Percentiles rank a stretch among this genome's conserved stretches.
Conservation (phyloP, 2,888 invertebrate species). For the Netelia melanura region DNA sequence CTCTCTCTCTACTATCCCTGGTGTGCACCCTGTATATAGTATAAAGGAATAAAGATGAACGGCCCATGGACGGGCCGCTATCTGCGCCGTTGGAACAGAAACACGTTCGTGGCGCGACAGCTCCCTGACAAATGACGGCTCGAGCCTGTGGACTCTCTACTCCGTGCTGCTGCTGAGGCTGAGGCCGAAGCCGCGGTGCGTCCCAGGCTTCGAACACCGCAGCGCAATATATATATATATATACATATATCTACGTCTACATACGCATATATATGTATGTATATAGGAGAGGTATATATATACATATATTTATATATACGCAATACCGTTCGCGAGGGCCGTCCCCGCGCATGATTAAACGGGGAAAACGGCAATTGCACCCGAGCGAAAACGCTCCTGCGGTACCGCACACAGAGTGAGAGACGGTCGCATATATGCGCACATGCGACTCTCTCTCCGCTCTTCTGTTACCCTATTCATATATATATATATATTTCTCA, state of each 20-base stretch:
- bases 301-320: constrained; percentile 10
- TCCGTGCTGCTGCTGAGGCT: constrained; percentile 34
- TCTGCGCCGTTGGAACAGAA: constrained; percentile 84
- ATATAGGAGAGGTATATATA: neutral
- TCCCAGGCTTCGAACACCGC: constrained; percentile 56
- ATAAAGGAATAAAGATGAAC: constrained; percentile 84
- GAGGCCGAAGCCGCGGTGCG: constrained; percentile 52
- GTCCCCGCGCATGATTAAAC: constrained; percentile 81
- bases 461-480: neutral
- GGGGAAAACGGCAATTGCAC: constrained; percentile 79
- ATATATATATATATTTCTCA: constrained; percentile 17
- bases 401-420: constrained; percentile 30
- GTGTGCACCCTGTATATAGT: constrained; percentile 60
- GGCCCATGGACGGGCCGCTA: constrained; percentile 84
- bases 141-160: constrained; percentile 72
- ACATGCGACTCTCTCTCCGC: neutral
- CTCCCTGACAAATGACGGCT: constrained; percentile 85
- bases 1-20: neutral
- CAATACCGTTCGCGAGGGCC: constrained; percentile 67
- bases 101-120: constrained; percentile 84
- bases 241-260: neutral
- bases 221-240: constrained; percentile 10
- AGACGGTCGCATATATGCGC: constrained; percentile 3
- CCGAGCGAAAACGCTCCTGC: constrained; percentile 65
- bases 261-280: neutral